These are phyloP conservation scores for Vipera latastei DNA, from an alignment of 2,797 vertebrate species.

Conservation along the genomic window DNA sequence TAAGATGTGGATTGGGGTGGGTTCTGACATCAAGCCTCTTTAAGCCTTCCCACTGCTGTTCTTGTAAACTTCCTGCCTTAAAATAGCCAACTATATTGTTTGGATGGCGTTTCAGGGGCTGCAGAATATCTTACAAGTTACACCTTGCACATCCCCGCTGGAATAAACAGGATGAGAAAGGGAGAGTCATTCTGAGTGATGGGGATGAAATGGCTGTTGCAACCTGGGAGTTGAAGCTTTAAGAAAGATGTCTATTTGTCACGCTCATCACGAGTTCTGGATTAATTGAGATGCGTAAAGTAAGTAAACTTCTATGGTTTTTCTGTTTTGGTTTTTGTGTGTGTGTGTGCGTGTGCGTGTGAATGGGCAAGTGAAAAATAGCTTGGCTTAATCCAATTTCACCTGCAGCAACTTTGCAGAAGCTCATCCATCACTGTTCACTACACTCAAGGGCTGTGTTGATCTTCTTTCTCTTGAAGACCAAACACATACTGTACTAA, in stretches of 20 bases:
- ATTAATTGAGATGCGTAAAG: not conserved
- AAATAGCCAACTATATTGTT: not conserved
- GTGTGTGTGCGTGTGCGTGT: not conserved
- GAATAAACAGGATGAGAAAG: not conserved
- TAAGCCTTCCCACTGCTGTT: not conserved
- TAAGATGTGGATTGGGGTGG: too few relatives aligned
- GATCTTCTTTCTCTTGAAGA: slow-evolving; percentile 34
- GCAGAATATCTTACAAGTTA: not conserved
- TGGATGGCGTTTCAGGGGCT: not conserved
- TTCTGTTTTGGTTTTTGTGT: not conserved
- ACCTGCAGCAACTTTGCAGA: not conserved
- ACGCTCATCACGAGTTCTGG: not conserved
- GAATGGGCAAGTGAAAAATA: not conserved
- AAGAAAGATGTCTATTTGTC: not conserved
- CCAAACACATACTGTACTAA: slow-evolving; percentile 33
- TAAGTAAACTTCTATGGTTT: not conserved
- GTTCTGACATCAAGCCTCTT: not conserved
- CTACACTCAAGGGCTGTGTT: not conserved
- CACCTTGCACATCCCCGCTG: not conserved
- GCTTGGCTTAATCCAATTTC: not conserved
- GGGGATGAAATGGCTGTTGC: not conserved
- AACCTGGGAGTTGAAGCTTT: not conserved
- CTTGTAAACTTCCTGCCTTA: not conserved
- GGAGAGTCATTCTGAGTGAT: not conserved
- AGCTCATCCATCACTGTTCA: not conserved